phyloP scores from a whole-genome alignment of 2,113 vertebrate genomes.

The Tupaia chinensis region DNA sequence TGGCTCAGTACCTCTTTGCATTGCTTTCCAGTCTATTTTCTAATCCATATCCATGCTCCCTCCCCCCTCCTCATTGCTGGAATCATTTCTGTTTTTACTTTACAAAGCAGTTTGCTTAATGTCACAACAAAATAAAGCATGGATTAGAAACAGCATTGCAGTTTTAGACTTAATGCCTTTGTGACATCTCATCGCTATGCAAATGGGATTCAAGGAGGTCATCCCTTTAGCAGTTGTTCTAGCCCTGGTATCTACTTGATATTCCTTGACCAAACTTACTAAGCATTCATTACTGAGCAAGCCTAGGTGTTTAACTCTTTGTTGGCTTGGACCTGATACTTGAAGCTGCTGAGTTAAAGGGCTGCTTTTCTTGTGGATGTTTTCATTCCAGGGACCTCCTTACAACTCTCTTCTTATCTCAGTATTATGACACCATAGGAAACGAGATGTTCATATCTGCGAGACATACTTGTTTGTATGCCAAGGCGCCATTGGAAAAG shows the following conservation, averaged over 20 bases:
- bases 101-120: constrained; percentile 74
- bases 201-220: constrained; percentile 82
- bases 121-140: constrained; percentile 84
- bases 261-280: constrained; percentile 67
- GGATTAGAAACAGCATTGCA: constrained; percentile 72
- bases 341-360: not conserved
- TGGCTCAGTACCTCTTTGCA: not conserved
- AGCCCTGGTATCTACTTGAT: constrained; percentile 80
- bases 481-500: not conserved
- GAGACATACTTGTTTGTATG: constrained; percentile 16
- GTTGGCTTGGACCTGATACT: not conserved
- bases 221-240: constrained; percentile 78
- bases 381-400: not conserved
- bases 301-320: constrained; percentile 80
- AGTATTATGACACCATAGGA: not conserved
- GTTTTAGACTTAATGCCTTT: constrained; percentile 73
- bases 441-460: not conserved
- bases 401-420: not conserved
- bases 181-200: constrained; percentile 78
- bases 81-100: constrained; percentile 77
- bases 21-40: constrained; percentile 39
- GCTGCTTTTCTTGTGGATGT: not conserved
- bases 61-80: not conserved
- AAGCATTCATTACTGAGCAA: constrained; percentile 73
- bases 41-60: not conserved